Evolutionary conservation across 2,113 vertebrate genomes (phyloP).

Genomic region (Gopherus flavomarginatus): DNA sequence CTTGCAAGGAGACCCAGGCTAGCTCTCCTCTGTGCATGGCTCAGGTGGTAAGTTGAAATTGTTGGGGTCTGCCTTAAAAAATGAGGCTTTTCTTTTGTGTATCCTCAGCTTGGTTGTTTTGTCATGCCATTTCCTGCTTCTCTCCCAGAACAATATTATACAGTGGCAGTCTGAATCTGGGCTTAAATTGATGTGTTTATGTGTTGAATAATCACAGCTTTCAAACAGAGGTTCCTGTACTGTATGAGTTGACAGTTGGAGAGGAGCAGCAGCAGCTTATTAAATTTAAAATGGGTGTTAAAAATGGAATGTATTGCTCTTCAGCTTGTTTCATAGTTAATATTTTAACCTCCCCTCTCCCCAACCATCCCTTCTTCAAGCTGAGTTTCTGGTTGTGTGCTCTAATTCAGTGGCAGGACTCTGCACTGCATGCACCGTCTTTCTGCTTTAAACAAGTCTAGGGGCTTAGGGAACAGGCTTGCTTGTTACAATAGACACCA

Average conservation of each 20-base stretch:
- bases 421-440: rapidly evolving
- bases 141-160: neutral
- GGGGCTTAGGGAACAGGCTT: neutral
- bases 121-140: rapidly evolving
- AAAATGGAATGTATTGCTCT: neutral
- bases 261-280: constrained; percentile 55
- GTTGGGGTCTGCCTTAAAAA: neutral
- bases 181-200: constrained; percentile 63
- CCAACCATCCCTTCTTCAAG: neutral
- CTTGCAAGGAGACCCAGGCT: rapidly evolving
- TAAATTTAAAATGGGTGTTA: constrained; percentile 22
- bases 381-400: rapidly evolving
- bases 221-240: constrained; percentile 61
- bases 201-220: constrained; percentile 65
- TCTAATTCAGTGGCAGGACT: neutral
- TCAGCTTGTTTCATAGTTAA: neutral
- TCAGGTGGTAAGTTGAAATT: neutral
- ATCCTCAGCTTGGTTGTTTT: neutral
- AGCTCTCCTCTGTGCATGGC: rapidly evolving
- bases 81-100: neutral
- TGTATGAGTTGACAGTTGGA: constrained; percentile 62
- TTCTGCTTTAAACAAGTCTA: rapidly evolving
- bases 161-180: neutral
- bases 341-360: neutral
- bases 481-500: neutral